Conservation (phyloP, 35 echinoderm and acorn worm genomes). For the Eucidaris tribuloides region DNA sequence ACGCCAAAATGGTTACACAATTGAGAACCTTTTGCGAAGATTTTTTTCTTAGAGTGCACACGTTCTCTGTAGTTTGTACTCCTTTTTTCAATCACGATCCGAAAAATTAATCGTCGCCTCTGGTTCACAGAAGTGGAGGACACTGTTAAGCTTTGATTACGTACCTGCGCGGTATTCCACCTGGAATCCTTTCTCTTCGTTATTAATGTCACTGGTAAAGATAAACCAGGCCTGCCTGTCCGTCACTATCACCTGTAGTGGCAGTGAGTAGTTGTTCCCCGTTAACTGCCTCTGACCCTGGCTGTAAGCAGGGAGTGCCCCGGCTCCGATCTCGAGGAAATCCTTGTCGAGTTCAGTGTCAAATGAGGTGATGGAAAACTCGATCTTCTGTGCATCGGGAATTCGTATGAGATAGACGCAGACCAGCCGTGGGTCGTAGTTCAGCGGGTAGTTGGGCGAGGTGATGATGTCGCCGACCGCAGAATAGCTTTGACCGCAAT, state of each 20-base stretch:
- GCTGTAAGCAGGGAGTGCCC: background rate
- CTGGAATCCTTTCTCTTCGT: too few relatives aligned
- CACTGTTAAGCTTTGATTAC: too few relatives aligned
- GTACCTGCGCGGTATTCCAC: too few relatives aligned
- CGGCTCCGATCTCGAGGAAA: background rate
- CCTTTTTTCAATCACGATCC: too few relatives aligned
- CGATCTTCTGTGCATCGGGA: constrained; percentile 52
- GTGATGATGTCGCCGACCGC: constrained; percentile 24
- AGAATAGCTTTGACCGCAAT: constrained; percentile 61
- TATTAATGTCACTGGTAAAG: too few relatives aligned
- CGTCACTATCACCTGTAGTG: background rate
- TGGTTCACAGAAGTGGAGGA: too few relatives aligned
- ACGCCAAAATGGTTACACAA: too few relatives aligned
- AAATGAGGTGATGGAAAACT: constrained; percentile 51
- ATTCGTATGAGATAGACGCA: constrained; percentile 69
- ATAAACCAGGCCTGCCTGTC: background rate
- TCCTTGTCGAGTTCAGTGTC: background rate
- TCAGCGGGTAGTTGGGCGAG: constrained; percentile 85
- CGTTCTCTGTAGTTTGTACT: too few relatives aligned
- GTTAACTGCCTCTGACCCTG: background rate
- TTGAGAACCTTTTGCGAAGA: too few relatives aligned
- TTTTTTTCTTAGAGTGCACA: too few relatives aligned
- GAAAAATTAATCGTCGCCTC: too few relatives aligned
- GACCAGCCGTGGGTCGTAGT: constrained; percentile 37
- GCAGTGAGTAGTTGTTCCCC: too few relatives aligned